Conservation (phyloP, 1,140 invertebrate genomes). For the Sminthurides bifidus region DNA sequence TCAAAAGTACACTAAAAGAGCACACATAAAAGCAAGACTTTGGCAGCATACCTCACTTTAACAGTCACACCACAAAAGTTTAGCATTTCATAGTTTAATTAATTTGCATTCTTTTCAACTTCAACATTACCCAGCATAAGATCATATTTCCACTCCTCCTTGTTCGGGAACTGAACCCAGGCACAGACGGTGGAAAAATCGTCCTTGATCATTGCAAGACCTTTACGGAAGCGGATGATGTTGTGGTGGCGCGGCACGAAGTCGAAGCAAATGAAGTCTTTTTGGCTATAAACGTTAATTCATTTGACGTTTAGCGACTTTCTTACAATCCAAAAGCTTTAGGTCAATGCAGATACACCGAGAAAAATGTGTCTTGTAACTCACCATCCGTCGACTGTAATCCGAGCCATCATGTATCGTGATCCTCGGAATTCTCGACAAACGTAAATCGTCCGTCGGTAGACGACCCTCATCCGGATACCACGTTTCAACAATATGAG, state of each 20-base stretch:
- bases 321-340: background rate
- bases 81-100: no score
- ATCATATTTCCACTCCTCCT: conserved; percentile 76
- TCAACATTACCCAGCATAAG: conserved; percentile 53
- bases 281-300: conserved; percentile 60
- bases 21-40: no score
- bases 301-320: background rate
- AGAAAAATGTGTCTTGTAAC: conserved; percentile 22
- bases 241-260: conserved; percentile 92
- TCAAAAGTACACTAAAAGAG: no score
- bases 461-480: conserved; percentile 81
- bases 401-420: conserved; percentile 84
- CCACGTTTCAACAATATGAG: conserved; percentile 88
- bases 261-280: conserved; percentile 94
- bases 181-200: conserved; percentile 70
- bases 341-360: background rate
- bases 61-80: no score
- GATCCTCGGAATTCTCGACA: conserved; percentile 78
- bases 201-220: conserved; percentile 75
- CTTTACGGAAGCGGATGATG: conserved; percentile 82
- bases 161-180: conserved; percentile 80
- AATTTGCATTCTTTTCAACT: no score
- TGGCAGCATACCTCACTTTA: no score
- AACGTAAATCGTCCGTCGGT: conserved; percentile 81
- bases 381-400: conserved; percentile 91